Percentiles rank a stretch among this genome's conserved stretches.
Conservation (phyloP, 2,113 vertebrate genomes). For the Meles meles region DNA sequence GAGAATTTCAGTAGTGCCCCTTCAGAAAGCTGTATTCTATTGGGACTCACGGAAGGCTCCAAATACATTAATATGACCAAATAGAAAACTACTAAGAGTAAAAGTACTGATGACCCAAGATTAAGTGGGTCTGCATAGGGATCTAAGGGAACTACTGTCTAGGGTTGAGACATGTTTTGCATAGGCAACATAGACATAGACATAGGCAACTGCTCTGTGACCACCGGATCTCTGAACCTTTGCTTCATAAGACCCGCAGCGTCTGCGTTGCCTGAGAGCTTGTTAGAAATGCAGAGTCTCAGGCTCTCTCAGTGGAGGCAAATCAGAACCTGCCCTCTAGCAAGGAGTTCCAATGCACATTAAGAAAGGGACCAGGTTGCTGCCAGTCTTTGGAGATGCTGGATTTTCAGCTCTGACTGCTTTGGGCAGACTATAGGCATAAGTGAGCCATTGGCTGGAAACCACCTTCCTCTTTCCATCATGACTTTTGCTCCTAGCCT, state of each 20-base stretch:
- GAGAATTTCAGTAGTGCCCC: background rate
- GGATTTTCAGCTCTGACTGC: background rate
- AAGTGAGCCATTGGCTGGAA: background rate
- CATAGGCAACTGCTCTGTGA: background rate
- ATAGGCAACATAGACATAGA: too few relatives aligned
- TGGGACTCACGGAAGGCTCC: background rate
- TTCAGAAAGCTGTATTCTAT: background rate
- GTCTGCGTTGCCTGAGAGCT: background rate
- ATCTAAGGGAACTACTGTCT: background rate
- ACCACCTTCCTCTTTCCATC: background rate
- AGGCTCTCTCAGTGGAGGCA: too few relatives aligned
- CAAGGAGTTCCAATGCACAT: background rate
- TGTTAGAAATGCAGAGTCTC: background rate
- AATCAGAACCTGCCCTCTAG: background rate
- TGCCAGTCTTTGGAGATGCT: accelerated
- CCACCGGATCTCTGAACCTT: background rate
- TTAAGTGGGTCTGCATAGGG: background rate
- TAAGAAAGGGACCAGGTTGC: background rate
- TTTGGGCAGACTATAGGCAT: background rate
- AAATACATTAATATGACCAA: conserved; percentile 1
- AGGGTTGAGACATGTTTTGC: background rate
- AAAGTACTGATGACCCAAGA: background rate
- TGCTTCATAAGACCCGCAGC: background rate
- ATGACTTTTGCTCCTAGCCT: background rate
- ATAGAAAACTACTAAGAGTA: background rate